A percentile compares a stretch with the other conserved stretches of the same genome.
These are phyloP conservation scores for Caradrina kadenii DNA, from an alignment of 2,888 invertebrate species.

Conservation along the genomic window DNA sequence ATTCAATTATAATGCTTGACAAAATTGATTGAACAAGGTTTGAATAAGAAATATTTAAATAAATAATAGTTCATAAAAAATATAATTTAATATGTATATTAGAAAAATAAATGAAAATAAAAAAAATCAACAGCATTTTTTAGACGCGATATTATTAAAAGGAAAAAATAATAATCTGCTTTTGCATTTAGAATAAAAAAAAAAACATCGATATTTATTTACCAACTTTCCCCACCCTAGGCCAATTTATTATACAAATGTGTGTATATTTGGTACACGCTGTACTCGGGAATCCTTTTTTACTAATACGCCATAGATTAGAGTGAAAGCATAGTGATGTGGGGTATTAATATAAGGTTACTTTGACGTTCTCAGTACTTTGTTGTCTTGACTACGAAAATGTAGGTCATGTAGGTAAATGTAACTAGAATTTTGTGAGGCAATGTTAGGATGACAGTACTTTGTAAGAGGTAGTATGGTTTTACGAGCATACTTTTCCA, in stretches of 20 bases:
- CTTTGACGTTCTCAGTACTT: slow-evolving; percentile 12
- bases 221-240: slow-evolving; percentile 37
- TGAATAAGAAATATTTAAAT: too few relatives aligned
- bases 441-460: slow-evolving; percentile 5
- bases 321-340: slow-evolving; percentile 73
- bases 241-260: slow-evolving; percentile 75
- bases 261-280: slow-evolving; percentile 65
- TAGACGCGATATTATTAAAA: too few relatives aligned
- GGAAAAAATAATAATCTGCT: too few relatives aligned
- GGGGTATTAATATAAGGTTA: slow-evolving; percentile 50
- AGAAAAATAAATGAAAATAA: too few relatives aligned
- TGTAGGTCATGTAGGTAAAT: slow-evolving; percentile 24
- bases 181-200: neutral
- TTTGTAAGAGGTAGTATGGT: slow-evolving; percentile 6
- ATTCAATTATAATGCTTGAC: too few relatives aligned
- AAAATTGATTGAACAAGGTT: too few relatives aligned
- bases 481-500: slow-evolving; percentile 32
- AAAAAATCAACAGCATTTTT: too few relatives aligned
- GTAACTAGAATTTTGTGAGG: slow-evolving; percentile 2
- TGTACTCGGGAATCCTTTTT: slow-evolving; percentile 68
- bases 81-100: too few relatives aligned
- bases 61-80: too few relatives aligned
- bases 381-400: slow-evolving; percentile 12
- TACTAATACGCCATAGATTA: slow-evolving; percentile 68
- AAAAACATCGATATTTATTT: slow-evolving; percentile 46